These are phyloP conservation scores for Mimumesa dahlbomi DNA, from an alignment of 2,888 invertebrate genomes.

Conservation along the genomic window DNA sequence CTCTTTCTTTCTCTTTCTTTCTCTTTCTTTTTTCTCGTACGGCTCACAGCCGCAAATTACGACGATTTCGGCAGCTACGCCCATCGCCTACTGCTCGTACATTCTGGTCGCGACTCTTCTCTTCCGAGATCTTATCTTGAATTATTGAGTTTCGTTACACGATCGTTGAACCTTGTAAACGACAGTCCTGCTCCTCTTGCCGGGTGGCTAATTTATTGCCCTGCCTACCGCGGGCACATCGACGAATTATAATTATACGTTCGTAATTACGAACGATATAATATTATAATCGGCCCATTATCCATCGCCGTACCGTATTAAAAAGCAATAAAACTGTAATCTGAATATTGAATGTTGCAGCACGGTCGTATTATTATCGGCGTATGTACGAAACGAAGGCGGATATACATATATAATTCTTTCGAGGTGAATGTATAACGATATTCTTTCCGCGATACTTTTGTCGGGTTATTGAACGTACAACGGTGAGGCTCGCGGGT, in stretches of 20 bases:
- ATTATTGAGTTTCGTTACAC: conserved; percentile 51
- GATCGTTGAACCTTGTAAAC: conserved; percentile 47
- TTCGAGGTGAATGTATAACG: not conserved
- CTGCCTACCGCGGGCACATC: conserved; percentile 23
- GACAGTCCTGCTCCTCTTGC: conserved; percentile 32
- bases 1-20: not conserved
- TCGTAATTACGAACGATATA: conserved; percentile 47
- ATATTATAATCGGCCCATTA: conserved; percentile 7
- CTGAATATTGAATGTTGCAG: not conserved
- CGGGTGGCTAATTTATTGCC: conserved; percentile 37
- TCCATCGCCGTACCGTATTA: not conserved
- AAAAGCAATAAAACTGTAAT: conserved; percentile 1
- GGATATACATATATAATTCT: no score
- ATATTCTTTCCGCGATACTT: no score
- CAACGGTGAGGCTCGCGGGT: no score
- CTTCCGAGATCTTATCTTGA: conserved; percentile 44
- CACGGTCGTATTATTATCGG: no score
- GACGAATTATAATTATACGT: conserved; percentile 50
- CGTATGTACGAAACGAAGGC: no score
- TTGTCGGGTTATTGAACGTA: no score
- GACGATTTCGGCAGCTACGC: conserved; percentile 53
- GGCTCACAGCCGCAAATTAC: conserved; percentile 60
- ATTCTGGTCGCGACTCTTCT: conserved; percentile 1
- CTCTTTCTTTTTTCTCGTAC: not conserved
- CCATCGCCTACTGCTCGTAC: conserved; percentile 30